These are phyloP conservation scores for Hedychridium roseum DNA, from an alignment of 2,888 invertebrate species.

Conservation along the genomic window DNA sequence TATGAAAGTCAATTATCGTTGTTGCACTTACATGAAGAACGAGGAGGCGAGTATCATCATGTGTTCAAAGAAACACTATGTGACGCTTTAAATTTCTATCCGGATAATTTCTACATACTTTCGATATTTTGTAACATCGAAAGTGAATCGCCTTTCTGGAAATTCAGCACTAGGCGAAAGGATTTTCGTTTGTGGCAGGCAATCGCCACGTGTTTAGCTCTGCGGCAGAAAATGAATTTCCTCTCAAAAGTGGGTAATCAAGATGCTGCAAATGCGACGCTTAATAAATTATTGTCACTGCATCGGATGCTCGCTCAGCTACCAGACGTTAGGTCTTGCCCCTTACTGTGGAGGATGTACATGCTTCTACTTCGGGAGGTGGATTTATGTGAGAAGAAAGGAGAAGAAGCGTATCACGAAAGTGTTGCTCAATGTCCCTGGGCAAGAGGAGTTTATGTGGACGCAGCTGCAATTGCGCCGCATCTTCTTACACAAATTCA, in stretches of 20 bases:
- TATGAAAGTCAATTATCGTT: conserved; percentile 61
- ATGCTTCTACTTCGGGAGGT: conserved; percentile 68
- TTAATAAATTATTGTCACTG: conserved; percentile 53
- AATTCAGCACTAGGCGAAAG: conserved; percentile 58
- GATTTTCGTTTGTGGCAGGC: conserved; percentile 45
- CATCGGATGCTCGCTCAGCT: conserved; percentile 49
- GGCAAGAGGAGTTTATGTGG: conserved; percentile 69
- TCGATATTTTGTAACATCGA: conserved; percentile 66
- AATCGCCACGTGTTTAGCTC: conserved; percentile 50
- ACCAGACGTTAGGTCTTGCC: conserved; percentile 63
- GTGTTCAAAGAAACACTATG: conserved; percentile 36
- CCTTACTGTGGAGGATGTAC: conserved; percentile 72
- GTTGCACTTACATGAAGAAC: conserved; percentile 44
- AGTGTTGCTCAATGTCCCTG: conserved; percentile 56
- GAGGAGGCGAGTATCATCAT: conserved; percentile 16
- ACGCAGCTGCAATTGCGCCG: conserved; percentile 72
- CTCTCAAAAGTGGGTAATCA: conserved; percentile 35
- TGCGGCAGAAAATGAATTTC: conserved; percentile 46
- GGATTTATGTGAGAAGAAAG: conserved; percentile 53
- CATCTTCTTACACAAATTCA: conserved; percentile 70
- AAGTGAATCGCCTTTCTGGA: conserved; percentile 67
- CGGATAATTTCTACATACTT: conserved; percentile 69
- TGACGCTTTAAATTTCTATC: conserved; percentile 60
- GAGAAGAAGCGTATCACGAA: conserved; percentile 57
- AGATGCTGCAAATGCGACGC: conserved; percentile 42